phyloP scores from a whole-genome alignment of 2,888 invertebrate species.

The Homarus gammarus region DNA sequence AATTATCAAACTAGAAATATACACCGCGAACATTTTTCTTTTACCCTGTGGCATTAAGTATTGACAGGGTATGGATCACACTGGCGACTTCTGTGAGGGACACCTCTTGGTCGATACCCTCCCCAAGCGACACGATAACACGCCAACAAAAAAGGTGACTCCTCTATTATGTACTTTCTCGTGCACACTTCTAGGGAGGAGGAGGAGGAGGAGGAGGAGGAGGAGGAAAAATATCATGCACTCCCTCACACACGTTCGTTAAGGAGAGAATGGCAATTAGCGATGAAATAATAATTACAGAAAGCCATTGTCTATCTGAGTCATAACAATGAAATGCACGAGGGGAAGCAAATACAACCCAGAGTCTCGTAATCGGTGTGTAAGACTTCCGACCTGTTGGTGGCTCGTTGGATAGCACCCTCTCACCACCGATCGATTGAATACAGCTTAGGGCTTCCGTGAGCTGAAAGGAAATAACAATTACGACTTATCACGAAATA shows the following conservation, averaged over 20 bases:
- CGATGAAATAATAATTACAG: neutral
- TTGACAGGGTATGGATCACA: too few relatives aligned
- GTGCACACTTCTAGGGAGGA: too few relatives aligned
- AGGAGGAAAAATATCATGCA: too few relatives aligned
- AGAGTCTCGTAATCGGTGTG: neutral
- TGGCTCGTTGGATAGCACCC: neutral
- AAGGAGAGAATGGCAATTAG: neutral
- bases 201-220: too few relatives aligned
- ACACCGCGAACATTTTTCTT: too few relatives aligned
- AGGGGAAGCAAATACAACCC: neutral
- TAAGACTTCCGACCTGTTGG: neutral
- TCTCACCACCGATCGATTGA: neutral
- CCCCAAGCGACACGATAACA: too few relatives aligned
- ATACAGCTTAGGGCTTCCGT: neutral
- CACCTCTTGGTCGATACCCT: too few relatives aligned
- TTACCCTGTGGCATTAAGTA: too few relatives aligned
- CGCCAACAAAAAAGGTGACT: too few relatives aligned
- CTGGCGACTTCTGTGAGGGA: too few relatives aligned
- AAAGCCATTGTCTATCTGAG: neutral
- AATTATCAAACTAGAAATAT: too few relatives aligned
- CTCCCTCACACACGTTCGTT: neutral
- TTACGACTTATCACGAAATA: neutral
- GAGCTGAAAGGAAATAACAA: neutral
- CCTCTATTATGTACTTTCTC: too few relatives aligned
- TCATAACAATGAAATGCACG: neutral